phyloP scores from a whole-genome alignment of 2,888 invertebrate species.

The Drosophila macrothrix region DNA sequence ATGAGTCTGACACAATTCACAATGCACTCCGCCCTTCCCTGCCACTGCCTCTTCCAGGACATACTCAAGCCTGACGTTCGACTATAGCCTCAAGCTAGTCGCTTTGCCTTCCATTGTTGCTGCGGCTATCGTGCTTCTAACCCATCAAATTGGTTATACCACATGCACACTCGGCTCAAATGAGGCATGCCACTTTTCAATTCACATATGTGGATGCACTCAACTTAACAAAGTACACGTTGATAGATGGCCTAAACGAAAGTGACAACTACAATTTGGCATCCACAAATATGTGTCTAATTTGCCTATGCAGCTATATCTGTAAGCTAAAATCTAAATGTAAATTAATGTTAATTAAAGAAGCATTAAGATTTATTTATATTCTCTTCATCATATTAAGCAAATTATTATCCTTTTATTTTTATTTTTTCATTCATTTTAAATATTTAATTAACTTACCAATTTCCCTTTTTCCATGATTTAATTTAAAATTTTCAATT shows the following conservation, averaged over 20 bases:
- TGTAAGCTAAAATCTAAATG: not conserved
- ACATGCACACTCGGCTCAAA: slow-evolving; percentile 2
- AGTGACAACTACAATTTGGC: not conserved
- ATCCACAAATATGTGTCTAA: not conserved
- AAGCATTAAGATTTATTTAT: not conserved
- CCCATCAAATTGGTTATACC: slow-evolving; percentile 41
- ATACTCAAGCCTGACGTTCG: slow-evolving; percentile 14
- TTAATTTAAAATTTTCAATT: not conserved
- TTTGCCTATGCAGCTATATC: not conserved
- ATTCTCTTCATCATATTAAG: not conserved
- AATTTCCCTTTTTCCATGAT: not conserved
- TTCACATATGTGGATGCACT: slow-evolving; percentile 1
- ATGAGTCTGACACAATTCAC: slow-evolving; percentile 70
- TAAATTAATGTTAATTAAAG: not conserved
- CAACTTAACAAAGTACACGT: not conserved
- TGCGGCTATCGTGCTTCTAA: slow-evolving; percentile 35
- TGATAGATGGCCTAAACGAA: not conserved
- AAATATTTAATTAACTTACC: not conserved
- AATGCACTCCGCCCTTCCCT: slow-evolving; percentile 46
- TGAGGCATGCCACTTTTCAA: not conserved
- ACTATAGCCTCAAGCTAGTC: slow-evolving; percentile 41
- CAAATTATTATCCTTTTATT: not conserved
- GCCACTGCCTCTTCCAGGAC: slow-evolving; percentile 1
- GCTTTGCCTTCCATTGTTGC: slow-evolving; percentile 49
- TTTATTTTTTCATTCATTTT: not conserved